Base-by-base conservation (phyloP, 1,140 invertebrate species). In the Physella acuta region DNA sequence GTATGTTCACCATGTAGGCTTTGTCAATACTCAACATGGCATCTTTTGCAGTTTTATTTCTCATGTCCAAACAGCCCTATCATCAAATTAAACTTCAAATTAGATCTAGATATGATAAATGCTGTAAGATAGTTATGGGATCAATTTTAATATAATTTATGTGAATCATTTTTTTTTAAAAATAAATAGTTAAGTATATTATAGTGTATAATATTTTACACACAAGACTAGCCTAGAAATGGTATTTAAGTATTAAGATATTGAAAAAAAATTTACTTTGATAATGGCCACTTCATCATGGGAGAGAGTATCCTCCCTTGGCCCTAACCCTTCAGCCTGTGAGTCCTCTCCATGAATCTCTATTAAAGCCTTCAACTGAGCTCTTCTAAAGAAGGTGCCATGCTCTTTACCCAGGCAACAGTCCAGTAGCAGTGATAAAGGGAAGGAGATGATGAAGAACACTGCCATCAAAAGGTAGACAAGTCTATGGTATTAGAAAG, bases 401-500 rank as follows among this genome's bases (percentile, higher is more conserved):
- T 83, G 77, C 2, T 81, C 79, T 36, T 71, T 69, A 8, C 82
- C 82, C 20, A 84, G 73, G 17, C 81, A 31, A 71, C 78, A 80
- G 68, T 84, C 82, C 34, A 84, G 70, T 1, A 85, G 20, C 70
- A 84, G 84, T 26, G 84, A 78, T 20, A 85, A 30, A 3, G 84
- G 83, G 77, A 77, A 85, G 16, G 79, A 71, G 33, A 85, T 74
- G 3, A 84, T 61, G 63, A 82, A 82, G 20, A 82, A 72, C 2
- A 79, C 4, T n/a, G 65, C 80, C 75, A 85, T 84, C 55, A 84
- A 49, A 4, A 79, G n/a, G 33, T 84, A 84, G 0, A 85, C 83
- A 17, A 85, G 39, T 30, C 83, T 84, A 69, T 16, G 28, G 62
- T 17, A 64, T 49, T 60, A 63, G 44, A 14, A n/a, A n/a, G n/a